phyloP scores from a whole-genome alignment of 1,140 invertebrate genomes.

The Liolophura sinensis region DNA sequence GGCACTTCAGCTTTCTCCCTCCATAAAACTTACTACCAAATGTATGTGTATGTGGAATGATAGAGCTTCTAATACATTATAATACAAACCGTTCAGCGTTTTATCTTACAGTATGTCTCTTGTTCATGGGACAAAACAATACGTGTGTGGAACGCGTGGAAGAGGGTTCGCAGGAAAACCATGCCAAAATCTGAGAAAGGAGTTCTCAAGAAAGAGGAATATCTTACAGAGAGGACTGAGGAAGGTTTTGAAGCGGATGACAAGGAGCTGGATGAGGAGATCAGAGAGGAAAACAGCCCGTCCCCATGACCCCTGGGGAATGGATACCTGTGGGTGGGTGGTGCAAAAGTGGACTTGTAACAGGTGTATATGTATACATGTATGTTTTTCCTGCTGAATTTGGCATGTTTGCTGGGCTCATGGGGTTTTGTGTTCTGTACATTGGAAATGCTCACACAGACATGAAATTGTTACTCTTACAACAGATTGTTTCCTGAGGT shows the following conservation, averaged over 20 bases:
- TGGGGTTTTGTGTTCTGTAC: too few species aligned
- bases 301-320: too few species aligned
- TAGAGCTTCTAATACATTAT: neutral
- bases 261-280: slow-evolving; percentile 5
- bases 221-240: slow-evolving; percentile 17
- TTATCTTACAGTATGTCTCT: slow-evolving; percentile 49
- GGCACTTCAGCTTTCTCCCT: neutral
- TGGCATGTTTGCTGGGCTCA: too few species aligned
- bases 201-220: slow-evolving; percentile 23
- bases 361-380: too few species aligned
- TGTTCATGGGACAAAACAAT: slow-evolving; percentile 58
- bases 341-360: too few species aligned
- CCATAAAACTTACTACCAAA: neutral
- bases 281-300: too few species aligned
- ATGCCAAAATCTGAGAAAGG: slow-evolving; percentile 12
- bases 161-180: slow-evolving; percentile 21
- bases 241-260: neutral
- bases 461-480: too few species aligned
- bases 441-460: too few species aligned
- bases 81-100: neutral
- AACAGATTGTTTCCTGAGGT: too few species aligned
- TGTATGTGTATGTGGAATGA: neutral
- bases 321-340: too few species aligned
- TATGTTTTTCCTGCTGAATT: too few species aligned
- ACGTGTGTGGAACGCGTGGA: slow-evolving; percentile 58